phyloP scores from a whole-genome alignment of 2,113 vertebrate species.

The Peromyscus californicus region DNA sequence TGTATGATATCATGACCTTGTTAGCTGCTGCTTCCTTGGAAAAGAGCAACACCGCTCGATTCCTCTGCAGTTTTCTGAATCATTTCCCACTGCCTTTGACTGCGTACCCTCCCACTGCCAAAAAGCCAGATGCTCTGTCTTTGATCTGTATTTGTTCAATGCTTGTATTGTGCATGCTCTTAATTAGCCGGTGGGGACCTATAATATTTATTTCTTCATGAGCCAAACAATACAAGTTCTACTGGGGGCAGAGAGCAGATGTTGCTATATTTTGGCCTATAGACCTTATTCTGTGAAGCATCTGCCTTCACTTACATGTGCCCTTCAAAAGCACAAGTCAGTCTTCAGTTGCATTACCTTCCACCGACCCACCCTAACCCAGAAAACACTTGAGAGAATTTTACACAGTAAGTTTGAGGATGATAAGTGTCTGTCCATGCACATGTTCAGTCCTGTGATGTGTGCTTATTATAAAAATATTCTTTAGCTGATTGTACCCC shows the following conservation, averaged over 20 bases:
- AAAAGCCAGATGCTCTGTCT: constrained; percentile 72
- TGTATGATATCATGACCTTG: constrained; percentile 12
- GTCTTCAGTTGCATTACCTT: background rate
- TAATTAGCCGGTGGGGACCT: constrained; percentile 75
- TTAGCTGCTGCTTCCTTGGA: background rate
- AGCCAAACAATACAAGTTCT: constrained; percentile 66
- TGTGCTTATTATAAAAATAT: background rate
- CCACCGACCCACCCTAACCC: background rate
- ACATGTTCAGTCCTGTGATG: background rate
- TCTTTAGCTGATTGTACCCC: background rate
- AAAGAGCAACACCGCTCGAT: background rate
- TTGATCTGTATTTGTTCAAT: constrained; percentile 68
- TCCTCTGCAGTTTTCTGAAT: constrained; percentile 36
- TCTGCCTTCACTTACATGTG: constrained; percentile 47
- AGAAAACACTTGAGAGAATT: constrained; percentile 35
- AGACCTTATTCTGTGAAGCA: constrained; percentile 46
- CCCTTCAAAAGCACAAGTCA: background rate
- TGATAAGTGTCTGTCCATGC: background rate
- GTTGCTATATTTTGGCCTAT: constrained; percentile 60
- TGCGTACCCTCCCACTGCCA: constrained; percentile 39
- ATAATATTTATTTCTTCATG: constrained; percentile 74
- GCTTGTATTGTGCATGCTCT: constrained; percentile 39
- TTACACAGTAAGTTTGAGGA: background rate
- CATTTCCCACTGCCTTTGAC: constrained; percentile 28
- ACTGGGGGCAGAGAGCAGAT: background rate